Base-by-base conservation (phyloP, 2,888 invertebrate species). In the Sialis fuliginosa region DNA sequence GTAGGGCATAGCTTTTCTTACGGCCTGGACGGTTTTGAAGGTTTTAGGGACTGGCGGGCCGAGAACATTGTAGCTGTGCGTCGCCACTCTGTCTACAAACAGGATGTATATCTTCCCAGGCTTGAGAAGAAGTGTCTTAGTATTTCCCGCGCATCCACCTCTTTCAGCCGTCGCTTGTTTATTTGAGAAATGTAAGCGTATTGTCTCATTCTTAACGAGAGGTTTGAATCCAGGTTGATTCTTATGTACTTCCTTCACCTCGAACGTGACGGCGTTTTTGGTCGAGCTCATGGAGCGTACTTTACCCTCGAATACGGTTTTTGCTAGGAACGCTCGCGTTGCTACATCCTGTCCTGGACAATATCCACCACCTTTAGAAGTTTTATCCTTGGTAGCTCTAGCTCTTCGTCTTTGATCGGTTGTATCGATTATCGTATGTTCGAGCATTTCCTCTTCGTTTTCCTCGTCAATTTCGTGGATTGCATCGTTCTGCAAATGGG, bases 261-360 rank as follows among this genome's bases (percentile, higher is more conserved):
- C 75, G 62, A 81, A 77, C 50, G 78, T 75, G 54, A 76, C 79
- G 52, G 74, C 73, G 63, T 77, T 79, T 56, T 73, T 74, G 47
- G 68, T 65, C 44, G 70, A 69, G 54, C 75, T 74, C 70, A 75
- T 74, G 53, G 78, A 77, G 52, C 74, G 66, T 49, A 75, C 77
- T 58, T 74, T 75, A 50, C 77, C 80, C 60, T 72, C 71, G 61
- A 81, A 76, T 43, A 81, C 77, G 47, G 76, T 77, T 53, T 75
- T 74, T 52, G 79, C 78, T 51, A 71, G 66, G 61, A 66, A 77
- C 22, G 79, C 78, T 55, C 79, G 67, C 57, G 76, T 73, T 44
- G 74, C 72, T 48, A 78, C 72, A 66, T 79, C 77, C 54, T 72
- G 69, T 51, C 74, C 73, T 40, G 74, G 74, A 58, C 77, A 76